Evolutionary conservation across 2,888 invertebrate genomes (phyloP), one percentile per base, ranked within the genome.

Genomic region (Opisthograptis luteolata): DNA sequence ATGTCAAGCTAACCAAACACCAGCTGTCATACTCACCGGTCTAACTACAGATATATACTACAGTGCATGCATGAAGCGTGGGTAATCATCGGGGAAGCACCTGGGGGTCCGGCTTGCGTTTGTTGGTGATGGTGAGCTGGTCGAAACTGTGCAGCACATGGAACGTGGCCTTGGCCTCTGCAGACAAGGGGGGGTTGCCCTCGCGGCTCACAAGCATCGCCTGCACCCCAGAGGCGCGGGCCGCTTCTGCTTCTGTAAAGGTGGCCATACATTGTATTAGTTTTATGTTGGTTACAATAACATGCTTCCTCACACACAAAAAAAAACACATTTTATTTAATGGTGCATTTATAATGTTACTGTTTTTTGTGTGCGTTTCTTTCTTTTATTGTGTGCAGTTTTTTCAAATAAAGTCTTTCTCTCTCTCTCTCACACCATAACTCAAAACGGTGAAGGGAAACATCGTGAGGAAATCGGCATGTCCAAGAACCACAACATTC

Each of bases 221-320:
- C 32, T 92, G 90, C 46, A 97, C 58, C 7, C 96, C 97, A 0
- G 96, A 95, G 20, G 90, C 79, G 30, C 92, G 92, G 0, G 98
- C 98, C 36, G 98, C 97, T 73, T 93, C 92, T 0, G 96, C 97
- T 87, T 98, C 98, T 97, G 91, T 20, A 25, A 14, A 31, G 0
- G 7, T 5, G 1, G n/a, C 3, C 1, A n/a, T n/a, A n/a, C n/a
- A n/a, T n/a, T n/a, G n/a, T n/a, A n/a, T n/a, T n/a, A n/a, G n/a
- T n/a, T n/a, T n/a, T n/a, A n/a, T n/a, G n/a, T n/a, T n/a, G n/a
- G n/a, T n/a, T n/a, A n/a, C n/a, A n/a, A n/a, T n/a, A n/a, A n/a
- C n/a, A n/a, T n/a, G n/a, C n/a, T n/a, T n/a, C n/a, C n/a, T n/a
- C n/a, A n/a, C n/a, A n/a, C 24, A 24, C 3, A n/a, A 24, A 22